A percentile compares a stretch with the other conserved stretches of the same genome.
phyloP scores from a whole-genome alignment of 2,888 invertebrate genomes.

The Malthinus flaveolus region DNA sequence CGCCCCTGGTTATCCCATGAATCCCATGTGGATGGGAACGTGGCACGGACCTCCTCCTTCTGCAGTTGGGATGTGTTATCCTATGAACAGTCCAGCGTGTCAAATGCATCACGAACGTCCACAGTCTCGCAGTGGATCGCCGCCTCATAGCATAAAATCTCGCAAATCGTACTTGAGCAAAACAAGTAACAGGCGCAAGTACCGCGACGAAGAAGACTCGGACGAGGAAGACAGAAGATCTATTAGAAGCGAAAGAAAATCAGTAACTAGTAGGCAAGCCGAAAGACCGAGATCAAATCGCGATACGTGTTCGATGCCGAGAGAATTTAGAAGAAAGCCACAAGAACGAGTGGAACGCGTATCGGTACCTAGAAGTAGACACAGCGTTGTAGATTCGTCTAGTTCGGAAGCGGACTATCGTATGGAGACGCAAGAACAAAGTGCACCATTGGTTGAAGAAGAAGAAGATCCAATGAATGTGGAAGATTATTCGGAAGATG shows the following conservation, averaged over 20 bases:
- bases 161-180: slow-evolving; percentile 68
- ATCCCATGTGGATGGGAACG: slow-evolving; percentile 56
- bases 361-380: slow-evolving; percentile 36
- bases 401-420: slow-evolving; percentile 46
- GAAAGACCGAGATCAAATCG: slow-evolving; percentile 39
- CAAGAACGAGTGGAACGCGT: slow-evolving; percentile 42
- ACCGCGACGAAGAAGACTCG: slow-evolving; percentile 55
- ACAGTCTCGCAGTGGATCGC: slow-evolving; percentile 69
- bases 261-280: slow-evolving; percentile 39
- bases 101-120: slow-evolving; percentile 59
- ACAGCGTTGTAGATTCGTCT: slow-evolving; percentile 42
- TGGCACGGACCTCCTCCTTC: slow-evolving; percentile 52
- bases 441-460: slow-evolving; percentile 39
- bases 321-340: slow-evolving; percentile 41
- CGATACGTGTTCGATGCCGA: slow-evolving; percentile 46
- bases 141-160: slow-evolving; percentile 70
- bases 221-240: slow-evolving; percentile 54
- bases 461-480: slow-evolving; percentile 38
- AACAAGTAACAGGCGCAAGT: slow-evolving; percentile 55
- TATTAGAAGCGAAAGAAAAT: slow-evolving; percentile 48
- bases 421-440: slow-evolving; percentile 34
- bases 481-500: slow-evolving; percentile 40
- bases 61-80: slow-evolving; percentile 46
- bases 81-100: slow-evolving; percentile 40
- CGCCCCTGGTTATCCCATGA: slow-evolving; percentile 45